These are phyloP conservation scores for Xanthia togata DNA, from an alignment of 2,888 invertebrate genomes.

Conservation along the genomic window DNA sequence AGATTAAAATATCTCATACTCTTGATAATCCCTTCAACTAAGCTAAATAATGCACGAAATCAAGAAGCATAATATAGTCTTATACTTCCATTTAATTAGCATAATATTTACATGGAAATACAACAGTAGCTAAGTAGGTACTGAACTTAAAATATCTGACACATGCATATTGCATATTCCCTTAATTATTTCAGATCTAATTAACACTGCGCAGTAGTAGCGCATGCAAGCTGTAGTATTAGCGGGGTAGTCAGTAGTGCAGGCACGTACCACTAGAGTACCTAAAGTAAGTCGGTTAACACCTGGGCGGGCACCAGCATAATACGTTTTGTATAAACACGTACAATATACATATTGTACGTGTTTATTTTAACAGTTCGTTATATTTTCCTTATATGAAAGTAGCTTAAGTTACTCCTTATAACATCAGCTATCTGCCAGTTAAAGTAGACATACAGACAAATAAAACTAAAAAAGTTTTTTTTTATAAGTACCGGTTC, in stretches of 20 bases:
- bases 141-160: constrained; percentile 9
- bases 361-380: not conserved
- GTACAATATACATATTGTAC: not conserved
- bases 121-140: not conserved
- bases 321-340: not conserved
- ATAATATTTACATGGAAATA: not conserved
- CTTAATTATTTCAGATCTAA: constrained; percentile 38
- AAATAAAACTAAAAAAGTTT: no score
- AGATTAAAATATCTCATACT: no score
- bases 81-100: not conserved
- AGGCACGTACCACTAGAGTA: constrained; percentile 35
- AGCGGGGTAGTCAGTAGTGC: constrained; percentile 23
- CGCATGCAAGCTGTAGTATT: constrained; percentile 9
- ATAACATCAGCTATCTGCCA: no score
- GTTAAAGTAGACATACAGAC: no score
- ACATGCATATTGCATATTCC: not conserved
- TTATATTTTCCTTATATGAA: no score
- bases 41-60: not conserved
- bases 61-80: not conserved
- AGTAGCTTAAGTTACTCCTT: no score
- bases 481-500: no score
- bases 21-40: not conserved
- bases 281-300: constrained; percentile 2
- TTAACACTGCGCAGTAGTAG: constrained; percentile 27
- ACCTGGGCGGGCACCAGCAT: constrained; percentile 19